Evolutionary conservation across 2,113 vertebrate species (phyloP).

Genomic region (Rostratula benghalensis): DNA sequence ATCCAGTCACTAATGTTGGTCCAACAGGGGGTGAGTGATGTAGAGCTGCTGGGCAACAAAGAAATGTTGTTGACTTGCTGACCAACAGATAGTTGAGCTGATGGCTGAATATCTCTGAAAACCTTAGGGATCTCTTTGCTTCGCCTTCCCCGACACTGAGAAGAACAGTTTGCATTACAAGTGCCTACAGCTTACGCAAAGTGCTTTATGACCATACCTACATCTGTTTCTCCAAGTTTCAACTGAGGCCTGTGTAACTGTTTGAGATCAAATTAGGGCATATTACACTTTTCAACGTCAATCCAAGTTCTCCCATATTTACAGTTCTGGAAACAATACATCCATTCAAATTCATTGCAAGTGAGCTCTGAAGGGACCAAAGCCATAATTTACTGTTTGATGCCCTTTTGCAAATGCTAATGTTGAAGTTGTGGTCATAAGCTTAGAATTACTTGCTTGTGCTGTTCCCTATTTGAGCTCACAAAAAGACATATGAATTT

Average conservation of each 20-base stretch:
- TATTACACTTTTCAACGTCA: not conserved
- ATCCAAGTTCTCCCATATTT: not conserved
- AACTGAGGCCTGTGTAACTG: not conserved
- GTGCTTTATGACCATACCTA: not conserved
- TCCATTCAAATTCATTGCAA: not conserved
- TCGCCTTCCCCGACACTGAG: not conserved
- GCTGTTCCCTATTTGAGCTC: not conserved
- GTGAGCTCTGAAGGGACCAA: not conserved
- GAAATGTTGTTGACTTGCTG: not conserved
- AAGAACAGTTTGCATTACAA: not conserved
- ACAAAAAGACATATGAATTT: not conserved
- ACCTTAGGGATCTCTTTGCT: not conserved
- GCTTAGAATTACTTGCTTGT: not conserved
- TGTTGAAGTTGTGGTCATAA: not conserved
- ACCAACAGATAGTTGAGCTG: not conserved
- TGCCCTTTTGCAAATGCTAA: not conserved
- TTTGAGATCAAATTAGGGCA: not conserved
- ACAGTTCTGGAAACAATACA: not conserved
- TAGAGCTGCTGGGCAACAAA: not conserved
- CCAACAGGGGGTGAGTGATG: not conserved
- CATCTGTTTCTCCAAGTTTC: not conserved
- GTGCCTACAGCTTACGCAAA: not conserved
- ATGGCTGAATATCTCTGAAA: not conserved
- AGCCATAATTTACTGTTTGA: not conserved
- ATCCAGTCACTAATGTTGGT: not conserved